phyloP scores from a whole-genome alignment of 2,113 vertebrate species.

The Callipepla californica region DNA sequence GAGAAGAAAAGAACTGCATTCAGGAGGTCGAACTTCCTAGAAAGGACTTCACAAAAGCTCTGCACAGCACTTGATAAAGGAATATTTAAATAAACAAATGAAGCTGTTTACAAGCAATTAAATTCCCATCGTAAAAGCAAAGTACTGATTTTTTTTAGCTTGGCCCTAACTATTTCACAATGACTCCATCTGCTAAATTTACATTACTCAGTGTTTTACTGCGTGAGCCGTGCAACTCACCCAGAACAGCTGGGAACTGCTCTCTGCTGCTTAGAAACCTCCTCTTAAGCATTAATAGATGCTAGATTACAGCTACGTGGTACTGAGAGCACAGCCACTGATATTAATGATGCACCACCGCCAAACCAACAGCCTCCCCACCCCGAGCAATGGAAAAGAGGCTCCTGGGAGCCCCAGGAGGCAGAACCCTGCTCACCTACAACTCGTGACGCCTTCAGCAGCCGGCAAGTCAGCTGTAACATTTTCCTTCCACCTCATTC shows the following conservation, averaged over 20 bases:
- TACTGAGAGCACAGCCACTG: fast-evolving
- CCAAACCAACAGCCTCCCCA: background rate
- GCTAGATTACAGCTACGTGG: background rate
- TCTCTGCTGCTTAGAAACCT: fast-evolving
- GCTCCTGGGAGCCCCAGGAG: background rate
- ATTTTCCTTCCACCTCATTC: slow-evolving; percentile 25
- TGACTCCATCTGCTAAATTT: background rate
- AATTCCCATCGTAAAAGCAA: fast-evolving
- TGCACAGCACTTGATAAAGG: background rate
- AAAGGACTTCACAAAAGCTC: background rate
- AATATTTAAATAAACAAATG: background rate
- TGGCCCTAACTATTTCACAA: fast-evolving
- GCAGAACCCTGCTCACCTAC: slow-evolving; percentile 59
- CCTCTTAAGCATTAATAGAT: background rate
- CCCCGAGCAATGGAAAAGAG: background rate
- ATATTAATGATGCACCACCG: fast-evolving
- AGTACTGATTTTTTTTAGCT: background rate
- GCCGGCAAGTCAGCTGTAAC: slow-evolving; percentile 52
- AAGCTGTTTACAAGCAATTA: background rate
- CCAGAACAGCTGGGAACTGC: background rate
- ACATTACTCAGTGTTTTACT: fast-evolving
- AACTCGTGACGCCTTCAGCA: slow-evolving; percentile 48
- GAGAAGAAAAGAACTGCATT: background rate
- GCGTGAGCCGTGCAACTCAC: background rate
- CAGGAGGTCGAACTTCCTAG: background rate